Evolutionary conservation across 1,140 invertebrate species (phyloP).

Genomic region (Drosophila nigrodunni): DNA sequence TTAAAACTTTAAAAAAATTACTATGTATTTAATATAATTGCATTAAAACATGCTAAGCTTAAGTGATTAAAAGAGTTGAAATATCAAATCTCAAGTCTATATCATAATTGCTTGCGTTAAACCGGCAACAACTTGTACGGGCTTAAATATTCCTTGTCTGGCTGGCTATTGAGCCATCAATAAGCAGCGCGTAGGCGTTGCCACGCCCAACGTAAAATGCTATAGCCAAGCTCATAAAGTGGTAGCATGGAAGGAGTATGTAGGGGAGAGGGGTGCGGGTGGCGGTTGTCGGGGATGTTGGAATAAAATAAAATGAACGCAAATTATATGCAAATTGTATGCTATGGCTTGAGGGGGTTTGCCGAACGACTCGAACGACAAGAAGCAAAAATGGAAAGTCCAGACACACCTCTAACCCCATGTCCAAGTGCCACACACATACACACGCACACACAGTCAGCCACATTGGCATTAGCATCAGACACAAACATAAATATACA

Average conservation of each 20-base stretch:
- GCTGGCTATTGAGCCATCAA: constrained; percentile 41
- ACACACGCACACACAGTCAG: constrained; percentile 22
- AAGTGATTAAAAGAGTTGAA: neutral
- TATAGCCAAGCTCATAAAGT: constrained; percentile 46
- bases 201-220: constrained; percentile 42
- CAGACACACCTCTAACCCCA: constrained; percentile 68
- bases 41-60: neutral
- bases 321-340: constrained; percentile 84
- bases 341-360: constrained; percentile 58
- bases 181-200: constrained; percentile 36
- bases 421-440: constrained; percentile 15
- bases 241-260: constrained; percentile 21
- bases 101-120: constrained; percentile 37
- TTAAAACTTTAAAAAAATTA: neutral
- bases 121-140: constrained; percentile 20
- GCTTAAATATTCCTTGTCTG: constrained; percentile 30
- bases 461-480: constrained; percentile 52
- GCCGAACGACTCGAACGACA: constrained; percentile 41
- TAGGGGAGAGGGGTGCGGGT: constrained; percentile 1
- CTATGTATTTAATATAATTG: neutral
- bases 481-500: constrained; percentile 51
- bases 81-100: constrained; percentile 8
- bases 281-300: neutral
- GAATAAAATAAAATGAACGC: constrained; percentile 60
- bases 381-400: constrained; percentile 78